Evolutionary conservation across 2,888 invertebrate genomes (phyloP).

Genomic region (Conus canariensis): DNA sequence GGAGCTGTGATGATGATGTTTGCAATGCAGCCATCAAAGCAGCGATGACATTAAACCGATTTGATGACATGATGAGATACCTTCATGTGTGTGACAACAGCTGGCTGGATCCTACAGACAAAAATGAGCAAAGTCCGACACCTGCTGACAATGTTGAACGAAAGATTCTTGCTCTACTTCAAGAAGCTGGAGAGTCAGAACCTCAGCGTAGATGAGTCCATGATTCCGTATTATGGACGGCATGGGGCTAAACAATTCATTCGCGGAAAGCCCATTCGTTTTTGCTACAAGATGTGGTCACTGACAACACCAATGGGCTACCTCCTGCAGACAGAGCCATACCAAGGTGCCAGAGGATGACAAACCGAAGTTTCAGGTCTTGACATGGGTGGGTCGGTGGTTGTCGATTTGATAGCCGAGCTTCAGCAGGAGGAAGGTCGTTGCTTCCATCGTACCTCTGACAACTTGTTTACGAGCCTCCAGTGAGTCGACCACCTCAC

Average conservation of each 20-base stretch:
- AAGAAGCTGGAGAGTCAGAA: constrained; percentile 34
- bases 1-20: constrained; percentile 43
- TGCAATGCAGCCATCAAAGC: constrained; percentile 33
- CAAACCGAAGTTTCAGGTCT: constrained; percentile 2
- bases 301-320: constrained; percentile 49
- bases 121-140: constrained; percentile 49
- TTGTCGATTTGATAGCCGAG: constrained; percentile 38
- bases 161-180: constrained; percentile 42
- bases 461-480: constrained; percentile 48
- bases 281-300: constrained; percentile 58
- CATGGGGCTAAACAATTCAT: constrained; percentile 58
- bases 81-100: constrained; percentile 50
- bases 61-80: constrained; percentile 49
- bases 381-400: constrained; percentile 43
- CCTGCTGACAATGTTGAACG: constrained; percentile 44
- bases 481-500: constrained; percentile 41
- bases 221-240: constrained; percentile 74
- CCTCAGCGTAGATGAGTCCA: constrained; percentile 70
- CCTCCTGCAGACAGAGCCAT: constrained; percentile 44
- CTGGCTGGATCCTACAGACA: constrained; percentile 44
- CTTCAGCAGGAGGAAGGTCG: constrained; percentile 28
- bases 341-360: constrained; percentile 44
- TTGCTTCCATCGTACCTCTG: constrained; percentile 47
- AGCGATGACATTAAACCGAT: constrained; percentile 47
- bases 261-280: constrained; percentile 59